Evolutionary conservation across 2,888 invertebrate species (phyloP), one percentile per base, ranked within the genome.

Genomic region (Slavum lentiscoides): DNA sequence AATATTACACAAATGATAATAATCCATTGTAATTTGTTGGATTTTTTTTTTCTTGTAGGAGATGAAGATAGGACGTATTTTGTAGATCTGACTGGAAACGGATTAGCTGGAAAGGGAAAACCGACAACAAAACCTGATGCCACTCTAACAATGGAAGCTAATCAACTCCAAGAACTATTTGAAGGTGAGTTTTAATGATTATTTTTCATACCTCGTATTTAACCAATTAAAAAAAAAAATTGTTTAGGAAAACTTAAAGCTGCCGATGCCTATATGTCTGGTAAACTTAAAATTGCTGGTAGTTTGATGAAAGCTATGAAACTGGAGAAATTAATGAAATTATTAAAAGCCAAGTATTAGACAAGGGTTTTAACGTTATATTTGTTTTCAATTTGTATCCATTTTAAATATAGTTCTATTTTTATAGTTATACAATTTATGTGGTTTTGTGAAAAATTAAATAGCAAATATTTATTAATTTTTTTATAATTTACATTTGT

Each of bases 271-370:
- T 97, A 96, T 87, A 97, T 98, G 96, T 92, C 92, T 86, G 98
- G 98, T 74, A 97, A 97, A 87, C 88, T 98, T 84, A 97, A 97
- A 88, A 94, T 98, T 84, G 90, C 89, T 83, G 98, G 98, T 0
- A 95, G 97, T 86, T 89, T 98, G 85, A 94, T 93, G 84, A 94
- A 96, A 86, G 98, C 98, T 0, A 93, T 98, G 91, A 97, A 97
- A 86, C 88, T 98, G 82, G 97, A 98, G 86, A 94, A 94, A 86
- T 89, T 97, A 83, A 94, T 97, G 94, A 89, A 89, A 69, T 91
- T 91, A 53, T 88, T 95, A n/a, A 94, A 93, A 85, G 89, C 91
- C 61, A 93, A 91, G 85, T 85, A 90, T 74, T 90, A 86, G 88
- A 19, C 6, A 39, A 55, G 11, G 7, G 30, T 30, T 53, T 39